Evolutionary conservation across 2,888 invertebrate species (phyloP), one percentile per base, ranked within the genome.

Genomic region (Acheta domesticus): DNA sequence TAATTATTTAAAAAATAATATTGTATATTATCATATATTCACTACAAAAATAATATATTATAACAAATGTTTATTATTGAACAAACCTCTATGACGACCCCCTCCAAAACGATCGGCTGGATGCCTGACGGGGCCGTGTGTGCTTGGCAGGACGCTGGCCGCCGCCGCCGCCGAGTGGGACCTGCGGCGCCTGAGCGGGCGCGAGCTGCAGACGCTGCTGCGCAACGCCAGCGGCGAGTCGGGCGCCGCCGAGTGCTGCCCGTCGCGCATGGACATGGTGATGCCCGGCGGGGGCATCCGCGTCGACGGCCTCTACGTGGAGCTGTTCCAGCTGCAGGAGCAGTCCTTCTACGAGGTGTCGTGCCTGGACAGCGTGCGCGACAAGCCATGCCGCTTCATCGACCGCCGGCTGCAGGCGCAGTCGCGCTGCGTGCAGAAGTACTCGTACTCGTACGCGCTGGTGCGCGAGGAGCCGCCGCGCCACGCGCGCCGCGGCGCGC

Each of bases 371-470:
- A 91, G 91, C 79, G 91, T 94, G 77, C 91, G 91, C 83, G 91
- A 92, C 85, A 90, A 90, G 84, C 78, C 94, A 4, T 96, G 96
- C 85, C 89, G 90, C 81, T 94, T 93, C 87, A 89, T 95, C 84
- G 93, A 93, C 86, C 89, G 90, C n/a, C 89, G 91, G 81, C 88
- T 93, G 78, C 90, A 90, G 86, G 90, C 90, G 84, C 91, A 91
- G 82, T 94, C 94, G n/a, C 89, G 90, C 84, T 96, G 96, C 87
- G 92, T 93, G 77, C 96, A 96, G 86, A 92, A 93, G 86, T 94
- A 93, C 86, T 93, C 94, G 77, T 95, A 93, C 86, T 92, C 93
- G 5, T 96, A 96, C 87, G 96, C 96, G 79, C 89, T 96, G 83
- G 93, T 95, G 80, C 90, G 93, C 83, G 92, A 92, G 85, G 88